Conservation (phyloP, 2,888 invertebrate species). For the Myathropa florea region DNA sequence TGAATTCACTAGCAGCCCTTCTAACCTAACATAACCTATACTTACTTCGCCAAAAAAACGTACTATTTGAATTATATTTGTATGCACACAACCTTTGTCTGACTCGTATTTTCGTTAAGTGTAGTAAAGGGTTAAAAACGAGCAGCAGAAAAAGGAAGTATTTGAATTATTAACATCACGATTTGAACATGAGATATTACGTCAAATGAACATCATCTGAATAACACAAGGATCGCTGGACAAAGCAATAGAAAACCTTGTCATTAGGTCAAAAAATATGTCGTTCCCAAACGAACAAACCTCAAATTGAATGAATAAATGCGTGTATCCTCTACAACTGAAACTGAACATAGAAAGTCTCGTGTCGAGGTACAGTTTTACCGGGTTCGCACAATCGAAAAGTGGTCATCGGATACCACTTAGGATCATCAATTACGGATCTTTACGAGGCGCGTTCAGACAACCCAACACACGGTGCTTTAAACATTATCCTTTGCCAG, state of each 20-base stretch:
- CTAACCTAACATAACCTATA: no score
- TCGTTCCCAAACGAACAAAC: neutral
- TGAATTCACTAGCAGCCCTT: no score
- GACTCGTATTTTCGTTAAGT: no score
- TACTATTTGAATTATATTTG: no score
- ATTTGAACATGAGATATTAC: no score
- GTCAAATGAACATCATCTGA: no score
- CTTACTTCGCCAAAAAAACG: no score
- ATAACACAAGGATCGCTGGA: no score
- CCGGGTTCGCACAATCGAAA: conserved; percentile 27
- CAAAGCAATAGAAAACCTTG: neutral
- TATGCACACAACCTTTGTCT: no score
- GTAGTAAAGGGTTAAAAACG: no score
- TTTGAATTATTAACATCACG: no score
- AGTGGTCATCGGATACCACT: conserved; percentile 25
- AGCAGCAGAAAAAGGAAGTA: no score
- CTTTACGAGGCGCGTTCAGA: conserved; percentile 52
- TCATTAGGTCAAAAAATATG: neutral
- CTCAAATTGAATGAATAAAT: neutral
- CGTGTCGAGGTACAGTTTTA: neutral
- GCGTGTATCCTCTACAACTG: neutral
- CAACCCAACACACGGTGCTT: conserved; percentile 12
- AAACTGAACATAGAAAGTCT: neutral
- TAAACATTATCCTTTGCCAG: conserved; percentile 49
- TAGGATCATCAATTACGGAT: conserved; percentile 58